Percentiles rank a stretch among this genome's conserved stretches.
phyloP scores from a whole-genome alignment of 2,797 vertebrate genomes.

The Trichosurus vulpecula region DNA sequence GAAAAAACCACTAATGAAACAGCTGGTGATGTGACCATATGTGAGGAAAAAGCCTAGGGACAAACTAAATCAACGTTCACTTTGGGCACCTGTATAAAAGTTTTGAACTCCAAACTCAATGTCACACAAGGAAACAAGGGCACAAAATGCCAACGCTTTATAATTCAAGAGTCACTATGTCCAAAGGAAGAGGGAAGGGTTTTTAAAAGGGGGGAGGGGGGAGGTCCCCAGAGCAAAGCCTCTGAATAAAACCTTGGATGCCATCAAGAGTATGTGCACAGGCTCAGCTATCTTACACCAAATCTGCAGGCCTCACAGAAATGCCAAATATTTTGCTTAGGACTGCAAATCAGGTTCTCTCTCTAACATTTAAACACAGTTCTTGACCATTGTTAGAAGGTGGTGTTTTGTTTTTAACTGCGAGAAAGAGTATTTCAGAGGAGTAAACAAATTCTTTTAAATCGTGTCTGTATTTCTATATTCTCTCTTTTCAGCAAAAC shows the following conservation, averaged over 20 bases:
- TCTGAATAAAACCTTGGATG: neutral
- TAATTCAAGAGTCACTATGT: neutral
- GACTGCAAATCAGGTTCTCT: neutral
- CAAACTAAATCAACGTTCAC: neutral
- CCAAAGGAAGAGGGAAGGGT: neutral
- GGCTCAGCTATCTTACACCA: neutral
- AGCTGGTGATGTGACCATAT: neutral
- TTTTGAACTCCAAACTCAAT: neutral
- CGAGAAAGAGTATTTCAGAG: constrained; percentile 1
- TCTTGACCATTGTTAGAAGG: constrained; percentile 34
- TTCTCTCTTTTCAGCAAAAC: constrained; percentile 7
- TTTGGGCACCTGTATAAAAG: constrained; percentile 18
- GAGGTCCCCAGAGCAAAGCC: neutral
- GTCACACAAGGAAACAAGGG: neutral
- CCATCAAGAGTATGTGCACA: neutral
- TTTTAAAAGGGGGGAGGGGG: neutral
- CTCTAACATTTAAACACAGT: neutral
- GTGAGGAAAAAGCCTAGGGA: neutral
- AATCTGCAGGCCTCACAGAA: constrained; percentile 27
- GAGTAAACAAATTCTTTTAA: constrained; percentile 15
- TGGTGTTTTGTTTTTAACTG: constrained; percentile 38
- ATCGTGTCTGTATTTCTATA: constrained; percentile 9
- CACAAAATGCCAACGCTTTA: constrained; percentile 4
- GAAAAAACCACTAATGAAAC: neutral
- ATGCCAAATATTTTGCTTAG: neutral